A percentile compares a stretch with the other conserved stretches of the same genome.
Evolutionary conservation across 2,797 vertebrate species (phyloP).

Genomic region (Bryconaethiops microstoma): DNA sequence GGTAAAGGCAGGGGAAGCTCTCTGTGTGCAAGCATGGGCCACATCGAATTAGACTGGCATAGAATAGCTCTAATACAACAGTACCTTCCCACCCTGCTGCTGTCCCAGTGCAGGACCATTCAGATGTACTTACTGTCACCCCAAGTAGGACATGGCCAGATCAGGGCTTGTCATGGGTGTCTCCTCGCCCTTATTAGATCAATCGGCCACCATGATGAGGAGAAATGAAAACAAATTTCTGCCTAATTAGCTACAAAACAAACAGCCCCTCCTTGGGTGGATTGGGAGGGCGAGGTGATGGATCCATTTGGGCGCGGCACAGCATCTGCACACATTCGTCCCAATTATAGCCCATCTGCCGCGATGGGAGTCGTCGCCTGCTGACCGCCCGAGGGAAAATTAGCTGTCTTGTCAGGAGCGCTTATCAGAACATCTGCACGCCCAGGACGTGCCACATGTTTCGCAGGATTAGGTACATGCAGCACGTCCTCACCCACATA

Average conservation of each 20-base stretch:
- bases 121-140: neutral
- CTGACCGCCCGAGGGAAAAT: slow-evolving; percentile 77
- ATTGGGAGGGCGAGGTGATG: slow-evolving; percentile 82
- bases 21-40: neutral
- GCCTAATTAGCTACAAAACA: slow-evolving; percentile 90
- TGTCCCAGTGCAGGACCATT: neutral
- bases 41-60: neutral
- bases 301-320: slow-evolving; percentile 80
- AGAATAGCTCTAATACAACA: neutral
- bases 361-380: slow-evolving; percentile 70
- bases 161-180: slow-evolving; percentile 23
- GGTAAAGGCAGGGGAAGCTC: neutral
- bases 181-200: slow-evolving; percentile 71
- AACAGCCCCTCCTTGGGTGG: slow-evolving; percentile 85
- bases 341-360: slow-evolving; percentile 87
- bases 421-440: slow-evolving; percentile 78
- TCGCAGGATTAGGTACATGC: slow-evolving; percentile 38
- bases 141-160: neutral
- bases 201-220: slow-evolving; percentile 72
- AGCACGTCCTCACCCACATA: neutral
- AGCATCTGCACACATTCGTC: slow-evolving; percentile 87
- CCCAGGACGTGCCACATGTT: slow-evolving; percentile 59
- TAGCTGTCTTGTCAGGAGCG: slow-evolving; percentile 78
- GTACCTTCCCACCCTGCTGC: neutral
- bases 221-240: slow-evolving; percentile 90